A percentile compares a stretch with the other conserved stretches of the same genome.
phyloP scores from a whole-genome alignment of 2,888 invertebrate genomes.

The Crocallis elinguaria region DNA sequence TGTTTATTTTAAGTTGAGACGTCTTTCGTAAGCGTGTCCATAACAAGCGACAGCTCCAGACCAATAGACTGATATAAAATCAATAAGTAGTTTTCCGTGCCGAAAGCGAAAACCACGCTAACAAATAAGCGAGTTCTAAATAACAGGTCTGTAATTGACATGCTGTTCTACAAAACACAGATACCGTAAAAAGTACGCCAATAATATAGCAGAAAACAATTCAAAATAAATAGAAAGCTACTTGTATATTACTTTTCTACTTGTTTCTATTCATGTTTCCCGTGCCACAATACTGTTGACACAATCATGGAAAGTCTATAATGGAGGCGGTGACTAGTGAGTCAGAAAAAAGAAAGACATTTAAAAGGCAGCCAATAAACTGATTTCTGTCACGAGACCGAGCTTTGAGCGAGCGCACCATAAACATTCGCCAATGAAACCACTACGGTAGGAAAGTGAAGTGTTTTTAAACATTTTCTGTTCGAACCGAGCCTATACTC shows the following conservation, averaged over 20 bases:
- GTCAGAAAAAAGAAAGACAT: conserved; percentile 16
- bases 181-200: too few relatives aligned
- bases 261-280: conserved; percentile 33
- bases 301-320: conserved; percentile 32
- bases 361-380: conserved; percentile 37
- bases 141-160: too few relatives aligned
- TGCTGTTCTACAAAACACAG: too few relatives aligned
- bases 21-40: too few relatives aligned
- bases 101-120: too few relatives aligned
- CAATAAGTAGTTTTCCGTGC: too few relatives aligned
- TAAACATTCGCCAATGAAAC: conserved; percentile 41
- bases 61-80: too few relatives aligned
- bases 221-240: not conserved
- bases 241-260: conserved; percentile 15
- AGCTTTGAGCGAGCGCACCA: conserved; percentile 36
- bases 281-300: conserved; percentile 36
- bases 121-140: too few relatives aligned
- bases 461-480: conserved; percentile 33
- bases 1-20: too few relatives aligned
- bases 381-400: conserved; percentile 34
- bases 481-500: conserved; percentile 35
- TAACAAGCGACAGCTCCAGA: too few relatives aligned
- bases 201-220: conserved; percentile 3
- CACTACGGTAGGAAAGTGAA: conserved; percentile 34
- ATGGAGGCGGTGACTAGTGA: conserved; percentile 16